Evolutionary conservation across 2,888 invertebrate species (phyloP), one percentile per base, ranked within the genome.

Genomic region (Melanostoma mellinum): DNA sequence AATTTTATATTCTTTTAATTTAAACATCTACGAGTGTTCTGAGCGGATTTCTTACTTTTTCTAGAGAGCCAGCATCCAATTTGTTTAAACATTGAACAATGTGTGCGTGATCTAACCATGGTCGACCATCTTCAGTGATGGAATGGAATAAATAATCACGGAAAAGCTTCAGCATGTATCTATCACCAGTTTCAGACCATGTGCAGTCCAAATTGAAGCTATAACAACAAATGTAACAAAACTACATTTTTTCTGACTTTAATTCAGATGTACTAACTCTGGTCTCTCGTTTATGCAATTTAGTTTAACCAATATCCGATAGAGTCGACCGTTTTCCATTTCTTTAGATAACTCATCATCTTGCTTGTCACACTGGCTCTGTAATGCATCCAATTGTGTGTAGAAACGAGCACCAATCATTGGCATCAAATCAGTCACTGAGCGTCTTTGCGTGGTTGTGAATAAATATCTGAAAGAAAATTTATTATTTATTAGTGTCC

Each of bases 331-430:
- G 91, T 99, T 99, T 92, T 99, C 98, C 88, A 98, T 94, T 92
- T 99, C 99, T 91, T 96, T 96, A 9, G 97, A 94, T 80, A 99
- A 92, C 90, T 98, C 98, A 86, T 96, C 96, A 88, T 99, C 98
- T 86, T 98, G 93, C 56, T 95, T 94, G 90, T 99, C 99, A 56
- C 96, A 95, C 86, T 97, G 95, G 74, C 96, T 93, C 90, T 98
- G 96, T 76, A 97, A 93, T 4, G 96, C 95, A 91, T 99, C 99
- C 89, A 99, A 93, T 92, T 99, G 98, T 0, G 96, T 97, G 91
- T 98, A 99, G 92, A 99, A 99, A 76, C 99, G 93, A 53, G 98
- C 98, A 53, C 97, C 99, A 87, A 99, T 99, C 98, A 99, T 98
- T 36, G 99, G 99, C 99, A 99, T 99, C 88, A 99, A 94, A 92